Evolutionary conservation across 2,888 invertebrate genomes (phyloP).

Genomic region (Drosophila recens): DNA sequence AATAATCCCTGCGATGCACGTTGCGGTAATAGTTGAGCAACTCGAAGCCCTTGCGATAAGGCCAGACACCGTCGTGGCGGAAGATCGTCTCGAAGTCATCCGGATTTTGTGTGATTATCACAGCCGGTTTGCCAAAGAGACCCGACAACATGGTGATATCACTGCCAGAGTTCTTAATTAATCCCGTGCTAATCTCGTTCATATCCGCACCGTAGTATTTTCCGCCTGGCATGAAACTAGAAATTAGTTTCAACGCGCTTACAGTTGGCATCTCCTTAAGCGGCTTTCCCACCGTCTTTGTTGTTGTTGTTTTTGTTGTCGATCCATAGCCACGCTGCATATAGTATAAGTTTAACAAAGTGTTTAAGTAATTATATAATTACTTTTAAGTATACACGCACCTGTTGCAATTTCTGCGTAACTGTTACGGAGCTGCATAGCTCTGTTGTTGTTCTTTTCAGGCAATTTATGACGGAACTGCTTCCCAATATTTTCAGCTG

Average conservation of each 20-base stretch:
- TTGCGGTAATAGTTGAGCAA: constrained; percentile 83
- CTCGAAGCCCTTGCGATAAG: constrained; percentile 83
- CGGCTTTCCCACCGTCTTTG: constrained; percentile 25
- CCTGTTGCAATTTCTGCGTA: constrained; percentile 36
- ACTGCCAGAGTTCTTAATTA: constrained; percentile 69
- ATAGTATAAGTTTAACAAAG: neutral
- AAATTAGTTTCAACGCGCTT: neutral
- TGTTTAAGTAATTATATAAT: neutral
- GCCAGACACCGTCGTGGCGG: constrained; percentile 85
- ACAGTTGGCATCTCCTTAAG: constrained; percentile 30
- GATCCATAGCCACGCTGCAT: constrained; percentile 21
- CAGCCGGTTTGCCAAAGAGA: constrained; percentile 69
- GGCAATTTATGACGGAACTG: constrained; percentile 17
- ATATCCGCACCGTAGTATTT: constrained; percentile 36
- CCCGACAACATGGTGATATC: constrained; percentile 83
- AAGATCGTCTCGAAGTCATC: constrained; percentile 86
- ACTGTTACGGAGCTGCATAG: constrained; percentile 13
- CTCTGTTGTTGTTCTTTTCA: constrained; percentile 28
- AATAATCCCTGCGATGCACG: constrained; percentile 45
- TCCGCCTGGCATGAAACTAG: constrained; percentile 62
- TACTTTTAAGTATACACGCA: neutral
- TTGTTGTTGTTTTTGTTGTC: constrained; percentile 6
- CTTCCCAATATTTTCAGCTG: constrained; percentile 32
- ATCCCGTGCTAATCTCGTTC: constrained; percentile 19
- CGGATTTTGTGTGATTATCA: constrained; percentile 86